phyloP scores from a whole-genome alignment of 2,888 invertebrate genomes.

The Cryptocheilus praepositus region DNA sequence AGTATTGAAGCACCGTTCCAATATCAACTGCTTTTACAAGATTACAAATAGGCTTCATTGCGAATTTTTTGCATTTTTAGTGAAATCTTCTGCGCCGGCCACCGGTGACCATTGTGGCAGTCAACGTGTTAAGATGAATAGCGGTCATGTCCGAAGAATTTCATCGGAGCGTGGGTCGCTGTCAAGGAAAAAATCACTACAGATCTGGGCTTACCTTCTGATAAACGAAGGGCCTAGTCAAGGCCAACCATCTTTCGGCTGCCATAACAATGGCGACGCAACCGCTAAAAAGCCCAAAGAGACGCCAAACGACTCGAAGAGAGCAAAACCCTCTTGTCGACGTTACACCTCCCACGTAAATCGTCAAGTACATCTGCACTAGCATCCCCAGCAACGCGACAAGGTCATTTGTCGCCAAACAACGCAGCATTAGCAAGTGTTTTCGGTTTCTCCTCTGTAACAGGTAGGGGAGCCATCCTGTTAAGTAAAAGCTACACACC shows the following conservation, averaged over 20 bases:
- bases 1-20: no score
- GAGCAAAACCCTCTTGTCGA: constrained; percentile 79
- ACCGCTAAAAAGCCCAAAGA: constrained; percentile 91
- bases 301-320: constrained; percentile 84
- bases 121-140: no score
- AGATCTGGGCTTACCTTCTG: constrained; percentile 82
- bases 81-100: no score
- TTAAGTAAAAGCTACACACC: constrained; percentile 17
- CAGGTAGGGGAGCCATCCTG: constrained; percentile 3
- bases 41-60: no score
- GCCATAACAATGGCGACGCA: constrained; percentile 94
- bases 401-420: constrained; percentile 87
- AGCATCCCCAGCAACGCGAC: constrained; percentile 88
- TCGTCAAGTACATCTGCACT: constrained; percentile 79
- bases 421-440: constrained; percentile 87
- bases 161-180: no score
- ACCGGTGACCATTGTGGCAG: no score
- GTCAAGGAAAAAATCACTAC: constrained; percentile 14
- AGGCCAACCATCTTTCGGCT: constrained; percentile 89
- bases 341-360: constrained; percentile 74
- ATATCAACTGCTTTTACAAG: no score
- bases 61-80: no score
- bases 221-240: constrained; percentile 90
- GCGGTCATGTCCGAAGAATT: no score
- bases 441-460: constrained; percentile 83